Conservation (phyloP, 2,797 vertebrate genomes). For the Pristis pectinata region DNA sequence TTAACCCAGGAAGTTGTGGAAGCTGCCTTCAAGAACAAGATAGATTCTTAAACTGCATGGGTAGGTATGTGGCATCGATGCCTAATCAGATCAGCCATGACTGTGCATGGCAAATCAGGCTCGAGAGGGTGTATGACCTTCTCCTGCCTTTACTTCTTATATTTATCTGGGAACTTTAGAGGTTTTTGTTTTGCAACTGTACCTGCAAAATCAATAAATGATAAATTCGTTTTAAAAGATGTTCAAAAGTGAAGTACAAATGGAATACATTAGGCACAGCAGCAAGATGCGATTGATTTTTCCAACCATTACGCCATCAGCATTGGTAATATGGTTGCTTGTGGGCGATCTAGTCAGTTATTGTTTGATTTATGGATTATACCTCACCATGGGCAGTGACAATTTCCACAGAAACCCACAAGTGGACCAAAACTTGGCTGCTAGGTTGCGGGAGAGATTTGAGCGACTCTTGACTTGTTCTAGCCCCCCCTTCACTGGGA, state of each 20-base stretch:
- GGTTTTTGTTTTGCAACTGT: background rate
- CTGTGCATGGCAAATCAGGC: too few relatives aligned
- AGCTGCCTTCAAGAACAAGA: too few relatives aligned
- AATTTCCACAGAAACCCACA: background rate
- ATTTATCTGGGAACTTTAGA: background rate
- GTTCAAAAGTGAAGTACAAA: background rate
- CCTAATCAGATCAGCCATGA: too few relatives aligned
- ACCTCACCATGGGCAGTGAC: background rate
- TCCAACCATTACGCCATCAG: background rate
- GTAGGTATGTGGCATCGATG: too few relatives aligned
- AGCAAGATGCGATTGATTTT: background rate
- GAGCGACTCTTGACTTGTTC: background rate
- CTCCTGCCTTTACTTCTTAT: too few relatives aligned
- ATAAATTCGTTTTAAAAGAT: background rate
- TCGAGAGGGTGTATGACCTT: too few relatives aligned
- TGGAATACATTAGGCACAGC: background rate
- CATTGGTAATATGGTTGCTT: too few relatives aligned
- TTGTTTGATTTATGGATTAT: background rate
- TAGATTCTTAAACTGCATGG: too few relatives aligned
- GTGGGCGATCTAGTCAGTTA: background rate
- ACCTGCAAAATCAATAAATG: background rate
- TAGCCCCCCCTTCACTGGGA: background rate
- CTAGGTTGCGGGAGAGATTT: background rate
- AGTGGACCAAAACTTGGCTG: background rate
- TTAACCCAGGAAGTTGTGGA: too few relatives aligned